Conservation (phyloP, 2,888 invertebrate species). For the Eupithecia vulgata region DNA sequence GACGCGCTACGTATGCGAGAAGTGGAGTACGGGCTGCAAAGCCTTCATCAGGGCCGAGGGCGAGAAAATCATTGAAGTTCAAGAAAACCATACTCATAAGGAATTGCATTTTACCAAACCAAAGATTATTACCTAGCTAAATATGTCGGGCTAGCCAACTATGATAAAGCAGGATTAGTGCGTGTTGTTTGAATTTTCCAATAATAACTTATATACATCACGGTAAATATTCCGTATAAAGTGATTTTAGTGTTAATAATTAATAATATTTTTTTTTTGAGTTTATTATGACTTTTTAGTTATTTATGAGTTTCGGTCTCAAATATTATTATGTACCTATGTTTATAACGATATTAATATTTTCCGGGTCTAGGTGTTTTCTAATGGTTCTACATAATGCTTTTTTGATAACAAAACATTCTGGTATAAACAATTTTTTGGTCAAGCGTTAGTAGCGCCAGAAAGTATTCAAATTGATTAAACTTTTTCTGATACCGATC, state of each 20-base stretch:
- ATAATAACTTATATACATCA: neutral
- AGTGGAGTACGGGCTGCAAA: conserved; percentile 40
- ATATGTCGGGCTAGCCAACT: neutral
- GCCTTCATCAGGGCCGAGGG: conserved; percentile 14
- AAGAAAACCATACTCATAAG: conserved; percentile 21
- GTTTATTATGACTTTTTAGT: too few relatives aligned
- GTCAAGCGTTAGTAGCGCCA: too few relatives aligned
- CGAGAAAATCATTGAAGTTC: conserved; percentile 17
- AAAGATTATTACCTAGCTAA: neutral
- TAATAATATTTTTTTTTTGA: too few relatives aligned
- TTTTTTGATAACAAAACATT: too few relatives aligned
- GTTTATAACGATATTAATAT: too few relatives aligned
- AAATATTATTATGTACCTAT: too few relatives aligned
- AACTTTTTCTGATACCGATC: neutral
- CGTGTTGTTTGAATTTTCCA: neutral
- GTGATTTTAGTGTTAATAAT: too few relatives aligned
- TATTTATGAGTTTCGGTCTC: too few relatives aligned
- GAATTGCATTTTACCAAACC: neutral
- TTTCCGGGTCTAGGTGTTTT: too few relatives aligned
- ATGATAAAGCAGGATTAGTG: neutral
- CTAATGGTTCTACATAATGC: too few relatives aligned
- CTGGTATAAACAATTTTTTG: too few relatives aligned
- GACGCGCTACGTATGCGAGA: conserved; percentile 42
- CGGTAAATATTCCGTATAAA: too few relatives aligned
- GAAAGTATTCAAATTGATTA: neutral